phyloP scores from a whole-genome alignment of 2,888 invertebrate species.

The Caenorhabditis sp. region DNA sequence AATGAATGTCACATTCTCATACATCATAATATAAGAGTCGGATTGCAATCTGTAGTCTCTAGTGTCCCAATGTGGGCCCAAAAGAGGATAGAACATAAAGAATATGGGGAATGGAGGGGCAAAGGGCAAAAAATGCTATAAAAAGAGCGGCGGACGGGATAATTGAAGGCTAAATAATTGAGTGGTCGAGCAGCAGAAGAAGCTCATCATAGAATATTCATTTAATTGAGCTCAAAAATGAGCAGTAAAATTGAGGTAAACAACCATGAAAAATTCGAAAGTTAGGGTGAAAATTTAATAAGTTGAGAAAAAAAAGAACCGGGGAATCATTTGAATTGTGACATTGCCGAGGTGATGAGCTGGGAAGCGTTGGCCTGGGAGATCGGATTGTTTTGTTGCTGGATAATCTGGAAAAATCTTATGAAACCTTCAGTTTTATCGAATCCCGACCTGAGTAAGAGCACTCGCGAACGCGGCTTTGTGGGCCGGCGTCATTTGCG shows the following conservation, averaged over 20 bases:
- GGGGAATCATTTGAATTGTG: conserved; percentile 27
- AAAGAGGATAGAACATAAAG: too few species aligned
- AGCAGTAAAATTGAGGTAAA: neutral
- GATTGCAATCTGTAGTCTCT: neutral
- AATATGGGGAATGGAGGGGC: too few species aligned
- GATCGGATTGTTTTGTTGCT: conserved; percentile 26
- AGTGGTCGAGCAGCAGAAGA: too few species aligned
- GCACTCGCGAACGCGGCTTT: conserved; percentile 56
- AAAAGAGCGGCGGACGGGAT: neutral
- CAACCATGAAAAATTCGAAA: conserved; percentile 3
- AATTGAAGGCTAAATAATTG: too few species aligned
- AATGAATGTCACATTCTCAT: neutral
- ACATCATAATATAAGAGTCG: conserved; percentile 14
- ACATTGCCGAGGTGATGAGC: conserved; percentile 42
- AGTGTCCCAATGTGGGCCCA: neutral
- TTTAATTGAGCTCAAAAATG: too few species aligned
- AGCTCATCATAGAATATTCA: neutral
- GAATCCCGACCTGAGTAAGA: conserved; percentile 63
- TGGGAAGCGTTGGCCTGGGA: conserved; percentile 32
- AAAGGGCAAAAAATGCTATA: too few species aligned
- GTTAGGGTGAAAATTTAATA: neutral
- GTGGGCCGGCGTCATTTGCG: conserved; percentile 58
- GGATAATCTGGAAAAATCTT: neutral
- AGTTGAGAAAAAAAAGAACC: too few species aligned
- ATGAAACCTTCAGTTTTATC: too few species aligned